phyloP scores from a whole-genome alignment of 53 echinoderm and acorn worm genomes.

The Echinometra lucunter region DNA sequence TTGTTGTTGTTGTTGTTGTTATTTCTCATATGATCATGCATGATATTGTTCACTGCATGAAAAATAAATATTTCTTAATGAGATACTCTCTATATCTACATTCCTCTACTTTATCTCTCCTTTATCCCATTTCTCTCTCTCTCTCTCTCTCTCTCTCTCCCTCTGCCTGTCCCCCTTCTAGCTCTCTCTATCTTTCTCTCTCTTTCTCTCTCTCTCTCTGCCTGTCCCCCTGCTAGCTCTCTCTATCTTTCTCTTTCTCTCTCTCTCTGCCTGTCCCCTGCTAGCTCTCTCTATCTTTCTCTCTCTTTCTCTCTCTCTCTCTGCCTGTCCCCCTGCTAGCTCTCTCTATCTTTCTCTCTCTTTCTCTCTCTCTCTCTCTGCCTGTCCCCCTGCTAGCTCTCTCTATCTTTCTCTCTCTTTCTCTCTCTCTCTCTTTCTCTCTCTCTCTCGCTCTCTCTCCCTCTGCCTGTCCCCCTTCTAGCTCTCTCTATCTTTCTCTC shows the following conservation, averaged over 20 bases:
- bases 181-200: no score
- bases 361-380: not conserved
- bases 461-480: no score
- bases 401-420: not conserved
- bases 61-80: no score
- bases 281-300: not conserved
- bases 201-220: not conserved
- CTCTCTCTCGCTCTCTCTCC: not conserved
- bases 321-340: not conserved
- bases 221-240: not conserved
- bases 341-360: not conserved
- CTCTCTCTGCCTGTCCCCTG: not conserved
- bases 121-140: not conserved
- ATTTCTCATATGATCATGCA: no score
- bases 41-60: no score
- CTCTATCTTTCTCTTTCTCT: not conserved
- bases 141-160: not conserved
- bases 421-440: not conserved
- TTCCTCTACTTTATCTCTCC: not conserved
- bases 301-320: not conserved
- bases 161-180: no score
- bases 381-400: no score
- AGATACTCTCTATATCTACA: not conserved
- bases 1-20: no score
- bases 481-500: no score